A percentile compares a stretch with the other conserved stretches of the same genome.
phyloP scores from a whole-genome alignment of 2,113 vertebrate genomes.

The Cyprinodon brontotheroides region DNA sequence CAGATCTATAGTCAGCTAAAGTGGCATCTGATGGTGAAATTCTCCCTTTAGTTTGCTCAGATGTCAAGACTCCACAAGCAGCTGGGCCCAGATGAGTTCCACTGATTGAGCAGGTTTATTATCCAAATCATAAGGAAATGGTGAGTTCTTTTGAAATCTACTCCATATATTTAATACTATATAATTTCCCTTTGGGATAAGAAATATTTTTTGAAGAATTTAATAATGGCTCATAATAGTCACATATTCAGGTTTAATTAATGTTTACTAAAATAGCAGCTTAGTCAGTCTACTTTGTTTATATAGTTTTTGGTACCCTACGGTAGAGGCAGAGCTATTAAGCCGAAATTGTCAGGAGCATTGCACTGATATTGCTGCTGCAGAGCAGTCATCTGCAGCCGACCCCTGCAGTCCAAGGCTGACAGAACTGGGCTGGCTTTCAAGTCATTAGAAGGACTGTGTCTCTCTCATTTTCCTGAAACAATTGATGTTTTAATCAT shows the following conservation, averaged over 20 bases:
- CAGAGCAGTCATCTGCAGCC: conserved; percentile 35
- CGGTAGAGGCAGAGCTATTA: conserved; percentile 13
- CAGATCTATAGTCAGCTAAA: not conserved
- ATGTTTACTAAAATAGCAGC: conserved; percentile 9
- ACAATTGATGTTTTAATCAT: not conserved
- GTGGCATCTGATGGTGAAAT: not conserved
- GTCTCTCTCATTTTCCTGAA: not conserved
- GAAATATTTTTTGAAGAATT: no score
- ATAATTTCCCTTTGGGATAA: no score
- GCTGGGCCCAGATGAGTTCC: conserved; percentile 88
- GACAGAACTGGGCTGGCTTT: conserved; percentile 36
- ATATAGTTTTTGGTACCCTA: no score
- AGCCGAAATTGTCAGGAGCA: conserved; percentile 36
- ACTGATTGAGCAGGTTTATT: conserved; percentile 91
- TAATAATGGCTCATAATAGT: not conserved
- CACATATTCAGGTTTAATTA: not conserved
- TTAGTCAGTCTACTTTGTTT: conserved; percentile 13
- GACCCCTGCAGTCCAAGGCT: conserved; percentile 40
- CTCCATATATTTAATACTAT: not conserved
- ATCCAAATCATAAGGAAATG: conserved; percentile 94
- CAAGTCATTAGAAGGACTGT: conserved; percentile 29
- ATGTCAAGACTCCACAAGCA: conserved; percentile 88
- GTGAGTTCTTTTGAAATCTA: conserved; percentile 77
- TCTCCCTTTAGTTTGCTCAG: conserved; percentile 86
- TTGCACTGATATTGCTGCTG: conserved; percentile 22